Evolutionary conservation across 2,888 invertebrate species (phyloP).

Genomic region (Cepaea hortensis): DNA sequence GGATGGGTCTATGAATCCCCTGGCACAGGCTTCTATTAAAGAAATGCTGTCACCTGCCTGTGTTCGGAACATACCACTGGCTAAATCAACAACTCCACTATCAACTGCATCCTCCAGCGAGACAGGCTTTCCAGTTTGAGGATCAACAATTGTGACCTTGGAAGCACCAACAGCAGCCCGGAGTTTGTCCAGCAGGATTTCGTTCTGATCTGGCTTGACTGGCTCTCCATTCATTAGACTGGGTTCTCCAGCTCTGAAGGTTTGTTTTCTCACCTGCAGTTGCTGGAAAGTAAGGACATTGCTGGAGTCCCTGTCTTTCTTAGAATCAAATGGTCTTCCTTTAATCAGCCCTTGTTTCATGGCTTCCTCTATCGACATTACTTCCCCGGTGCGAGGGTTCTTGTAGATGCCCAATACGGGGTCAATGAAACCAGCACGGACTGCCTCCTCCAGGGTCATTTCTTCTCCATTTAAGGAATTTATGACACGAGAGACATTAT

Average conservation of each 20-base stretch:
- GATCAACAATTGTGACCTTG: slow-evolving; percentile 49
- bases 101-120: slow-evolving; percentile 71
- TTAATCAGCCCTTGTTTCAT: slow-evolving; percentile 67
- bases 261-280: slow-evolving; percentile 67
- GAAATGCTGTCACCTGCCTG: slow-evolving; percentile 52
- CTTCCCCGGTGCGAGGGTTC: slow-evolving; percentile 69
- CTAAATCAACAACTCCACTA: slow-evolving; percentile 67
- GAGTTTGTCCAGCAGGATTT: slow-evolving; percentile 62
- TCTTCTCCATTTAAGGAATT: slow-evolving; percentile 67
- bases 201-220: slow-evolving; percentile 52
- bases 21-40: slow-evolving; percentile 66
- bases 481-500: slow-evolving; percentile 61
- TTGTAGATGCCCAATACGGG: slow-evolving; percentile 66
- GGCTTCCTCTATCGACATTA: slow-evolving; percentile 68
- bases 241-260: slow-evolving; percentile 60
- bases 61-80: slow-evolving; percentile 43
- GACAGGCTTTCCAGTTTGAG: slow-evolving; percentile 63
- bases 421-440: slow-evolving; percentile 68
- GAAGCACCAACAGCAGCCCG: slow-evolving; percentile 62
- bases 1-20: slow-evolving; percentile 65
- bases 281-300: slow-evolving; percentile 66
- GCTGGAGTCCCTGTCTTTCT: slow-evolving; percentile 55
- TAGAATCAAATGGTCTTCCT: slow-evolving; percentile 59
- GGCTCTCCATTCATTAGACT: slow-evolving; percentile 57
- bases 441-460: slow-evolving; percentile 65